A percentile compares a stretch with the other conserved stretches of the same genome.
Evolutionary conservation across 1,140 invertebrate genomes (phyloP).

Genomic region (Dinoponera quadriceps): DNA sequence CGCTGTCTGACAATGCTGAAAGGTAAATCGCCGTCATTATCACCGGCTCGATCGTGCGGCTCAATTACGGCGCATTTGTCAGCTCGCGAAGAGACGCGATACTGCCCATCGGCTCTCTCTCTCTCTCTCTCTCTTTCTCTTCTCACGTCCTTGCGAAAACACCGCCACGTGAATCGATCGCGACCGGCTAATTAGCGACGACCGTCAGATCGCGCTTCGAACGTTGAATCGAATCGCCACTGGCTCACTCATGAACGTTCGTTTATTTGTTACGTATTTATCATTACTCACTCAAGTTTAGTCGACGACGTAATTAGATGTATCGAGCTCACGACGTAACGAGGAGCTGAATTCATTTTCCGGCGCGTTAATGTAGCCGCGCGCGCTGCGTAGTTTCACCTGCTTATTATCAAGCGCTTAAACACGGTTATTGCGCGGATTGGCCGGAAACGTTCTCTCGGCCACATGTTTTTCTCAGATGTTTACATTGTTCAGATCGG

Average conservation of each 20-base stretch:
- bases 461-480: slow-evolving; percentile 45
- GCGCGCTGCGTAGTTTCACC: slow-evolving; percentile 5
- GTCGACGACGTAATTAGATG: slow-evolving; percentile 27
- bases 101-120: neutral
- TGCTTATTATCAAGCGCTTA: slow-evolving; percentile 45
- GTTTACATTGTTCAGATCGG: slow-evolving; percentile 35
- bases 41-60: slow-evolving; percentile 6
- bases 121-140: too few relatives aligned
- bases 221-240: slow-evolving; percentile 43
- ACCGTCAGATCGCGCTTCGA: neutral
- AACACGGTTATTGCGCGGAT: slow-evolving; percentile 27
- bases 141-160: neutral
- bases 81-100: slow-evolving; percentile 34
- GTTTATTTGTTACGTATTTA: neutral
- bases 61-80: slow-evolving; percentile 50
- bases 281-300: too few relatives aligned
- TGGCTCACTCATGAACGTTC: slow-evolving; percentile 2
- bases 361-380: slow-evolving; percentile 8
- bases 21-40: slow-evolving; percentile 69
- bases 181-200: slow-evolving; percentile 23
- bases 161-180: neutral
- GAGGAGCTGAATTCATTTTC: slow-evolving; percentile 11
- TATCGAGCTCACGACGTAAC: slow-evolving; percentile 20
- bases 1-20: slow-evolving; percentile 77
- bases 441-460: slow-evolving; percentile 35